phyloP scores from a whole-genome alignment of 2,888 invertebrate genomes.

The Tipula helvola region DNA sequence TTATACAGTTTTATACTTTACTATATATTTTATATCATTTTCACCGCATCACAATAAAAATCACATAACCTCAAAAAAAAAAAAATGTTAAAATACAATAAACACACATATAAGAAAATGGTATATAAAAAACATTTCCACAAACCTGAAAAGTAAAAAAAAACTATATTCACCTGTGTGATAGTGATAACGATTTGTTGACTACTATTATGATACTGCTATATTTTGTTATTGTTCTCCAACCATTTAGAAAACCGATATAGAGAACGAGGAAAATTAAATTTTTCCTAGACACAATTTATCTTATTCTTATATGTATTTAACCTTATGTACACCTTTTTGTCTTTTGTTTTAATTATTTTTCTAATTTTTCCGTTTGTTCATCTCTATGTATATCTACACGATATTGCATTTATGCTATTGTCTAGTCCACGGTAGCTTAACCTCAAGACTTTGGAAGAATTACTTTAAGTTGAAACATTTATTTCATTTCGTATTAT shows the following conservation, averaged over 20 bases:
- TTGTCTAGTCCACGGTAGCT: neutral
- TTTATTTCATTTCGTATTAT: neutral
- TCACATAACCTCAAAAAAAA: neutral
- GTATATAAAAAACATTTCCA: neutral
- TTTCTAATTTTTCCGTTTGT: neutral
- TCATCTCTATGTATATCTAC: neutral
- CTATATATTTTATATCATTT: neutral
- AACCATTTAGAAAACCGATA: neutral
- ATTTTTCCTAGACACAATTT: neutral
- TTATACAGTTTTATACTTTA: neutral
- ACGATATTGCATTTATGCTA: neutral
- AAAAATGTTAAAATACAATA: neutral
- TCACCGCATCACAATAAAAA: neutral
- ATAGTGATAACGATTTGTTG: slow-evolving; percentile 4
- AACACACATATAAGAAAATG: neutral
- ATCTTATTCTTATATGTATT: neutral
- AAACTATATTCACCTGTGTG: neutral
- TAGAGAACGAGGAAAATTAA: neutral
- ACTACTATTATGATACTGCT: neutral
- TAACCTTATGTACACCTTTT: neutral
- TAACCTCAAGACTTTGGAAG: neutral
- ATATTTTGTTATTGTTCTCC: neutral
- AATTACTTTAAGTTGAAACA: neutral
- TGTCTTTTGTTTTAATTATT: neutral
- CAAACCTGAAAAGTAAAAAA: neutral